Percentiles rank a stretch among this genome's conserved stretches.
Evolutionary conservation across 2,113 vertebrate species (phyloP).

Genomic region (Semicossyphus pulcher): DNA sequence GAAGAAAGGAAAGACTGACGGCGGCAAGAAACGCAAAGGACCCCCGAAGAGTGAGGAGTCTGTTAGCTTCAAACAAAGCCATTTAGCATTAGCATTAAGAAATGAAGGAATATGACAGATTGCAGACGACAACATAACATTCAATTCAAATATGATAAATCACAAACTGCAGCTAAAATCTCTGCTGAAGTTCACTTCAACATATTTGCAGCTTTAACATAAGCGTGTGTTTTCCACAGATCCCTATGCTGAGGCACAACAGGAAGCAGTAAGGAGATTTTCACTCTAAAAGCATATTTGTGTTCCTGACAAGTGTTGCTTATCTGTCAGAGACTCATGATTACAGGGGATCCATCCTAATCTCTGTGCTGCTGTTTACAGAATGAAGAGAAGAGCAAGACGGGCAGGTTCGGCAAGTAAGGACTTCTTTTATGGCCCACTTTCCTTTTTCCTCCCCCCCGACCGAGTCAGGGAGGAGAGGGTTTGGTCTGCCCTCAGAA

Average conservation of each 20-base stretch:
- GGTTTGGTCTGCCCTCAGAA: background rate
- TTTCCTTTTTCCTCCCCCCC: background rate
- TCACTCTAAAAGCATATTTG: background rate
- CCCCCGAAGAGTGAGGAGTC: constrained; percentile 77
- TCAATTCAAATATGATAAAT: too few relatives aligned
- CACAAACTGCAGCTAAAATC: too few relatives aligned
- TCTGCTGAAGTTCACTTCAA: too few relatives aligned
- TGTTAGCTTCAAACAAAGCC: too few relatives aligned
- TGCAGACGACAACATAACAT: too few relatives aligned
- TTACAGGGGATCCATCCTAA: constrained; percentile 1
- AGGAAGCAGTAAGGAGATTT: constrained; percentile 55
- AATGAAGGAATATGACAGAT: too few relatives aligned
- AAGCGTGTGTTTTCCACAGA: constrained; percentile 72
- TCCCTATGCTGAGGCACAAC: constrained; percentile 74
- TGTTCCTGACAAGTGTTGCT: background rate
- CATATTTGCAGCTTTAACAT: too few relatives aligned
- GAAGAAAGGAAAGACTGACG: constrained; percentile 69
- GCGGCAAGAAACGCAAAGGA: constrained; percentile 76
- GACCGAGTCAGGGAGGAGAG: too few relatives aligned
- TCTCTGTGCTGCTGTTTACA: constrained; percentile 60
- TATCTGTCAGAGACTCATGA: background rate
- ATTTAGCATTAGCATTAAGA: too few relatives aligned
- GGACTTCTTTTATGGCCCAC: constrained; percentile 26
- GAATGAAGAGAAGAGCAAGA: constrained; percentile 69
- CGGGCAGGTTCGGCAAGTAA: constrained; percentile 75